phyloP scores from a whole-genome alignment of 1,140 invertebrate genomes.

The Drosophila kepulauana region DNA sequence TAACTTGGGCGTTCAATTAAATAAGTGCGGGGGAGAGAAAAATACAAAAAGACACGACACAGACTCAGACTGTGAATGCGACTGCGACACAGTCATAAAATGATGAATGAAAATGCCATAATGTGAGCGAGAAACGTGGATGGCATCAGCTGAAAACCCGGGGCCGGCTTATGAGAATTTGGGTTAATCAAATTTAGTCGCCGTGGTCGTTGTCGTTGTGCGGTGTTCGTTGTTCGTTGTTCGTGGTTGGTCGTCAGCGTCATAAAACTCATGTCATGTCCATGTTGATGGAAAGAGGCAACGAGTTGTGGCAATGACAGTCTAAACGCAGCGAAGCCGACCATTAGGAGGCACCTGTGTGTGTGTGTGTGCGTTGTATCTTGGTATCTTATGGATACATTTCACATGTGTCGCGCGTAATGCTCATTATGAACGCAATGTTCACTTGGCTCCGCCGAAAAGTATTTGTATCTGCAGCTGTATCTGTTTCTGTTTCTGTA shows the following conservation, averaged over 20 bases:
- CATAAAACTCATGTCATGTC: slow-evolving; percentile 48
- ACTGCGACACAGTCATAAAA: slow-evolving; percentile 46
- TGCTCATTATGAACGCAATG: slow-evolving; percentile 42
- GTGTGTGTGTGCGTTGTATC: slow-evolving; percentile 12
- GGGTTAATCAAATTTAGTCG: slow-evolving; percentile 79
- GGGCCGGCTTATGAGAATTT: slow-evolving; percentile 57
- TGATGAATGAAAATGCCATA: slow-evolving; percentile 74
- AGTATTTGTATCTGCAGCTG: slow-evolving; percentile 10
- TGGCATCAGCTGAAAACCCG: slow-evolving; percentile 36
- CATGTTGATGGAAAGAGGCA: slow-evolving; percentile 8
- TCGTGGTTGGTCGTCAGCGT: slow-evolving; percentile 15
- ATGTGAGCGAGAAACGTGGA: slow-evolving; percentile 17
- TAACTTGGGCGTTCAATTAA: slow-evolving; percentile 32
- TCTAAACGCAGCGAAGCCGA: not conserved
- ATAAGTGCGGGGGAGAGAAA: slow-evolving; percentile 2
- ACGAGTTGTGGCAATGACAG: slow-evolving; percentile 22
- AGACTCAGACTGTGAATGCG: no score
- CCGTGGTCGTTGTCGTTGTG: slow-evolving; percentile 12
- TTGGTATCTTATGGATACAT: slow-evolving; percentile 43
- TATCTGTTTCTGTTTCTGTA: slow-evolving; percentile 8
- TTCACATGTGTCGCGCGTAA: slow-evolving; percentile 43
- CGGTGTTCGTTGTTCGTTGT: no score
- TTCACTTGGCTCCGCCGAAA: slow-evolving; percentile 1
- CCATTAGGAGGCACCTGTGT: slow-evolving; percentile 32
- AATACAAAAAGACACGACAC: not conserved